A percentile compares a stretch with the other conserved stretches of the same genome.
Conservation (phyloP, 2,113 vertebrate genomes). For the Nerophis lumbriciformis region DNA sequence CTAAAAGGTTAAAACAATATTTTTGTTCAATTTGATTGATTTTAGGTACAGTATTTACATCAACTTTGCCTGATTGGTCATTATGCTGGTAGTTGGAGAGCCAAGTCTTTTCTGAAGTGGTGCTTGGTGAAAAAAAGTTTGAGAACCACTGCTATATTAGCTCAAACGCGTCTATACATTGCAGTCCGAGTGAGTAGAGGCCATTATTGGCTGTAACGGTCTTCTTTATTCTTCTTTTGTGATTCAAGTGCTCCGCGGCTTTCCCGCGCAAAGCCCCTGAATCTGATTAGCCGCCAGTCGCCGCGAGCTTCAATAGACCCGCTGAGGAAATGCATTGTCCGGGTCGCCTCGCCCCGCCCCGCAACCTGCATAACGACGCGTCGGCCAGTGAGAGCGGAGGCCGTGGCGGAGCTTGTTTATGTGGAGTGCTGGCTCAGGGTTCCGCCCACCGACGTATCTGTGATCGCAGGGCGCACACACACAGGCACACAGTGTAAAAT, state of each 20-base stretch:
- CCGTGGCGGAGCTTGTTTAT: slow-evolving; percentile 43
- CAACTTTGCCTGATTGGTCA: no score
- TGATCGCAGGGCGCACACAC: slow-evolving; percentile 73
- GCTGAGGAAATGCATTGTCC: slow-evolving; percentile 68
- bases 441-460: slow-evolving; percentile 76
- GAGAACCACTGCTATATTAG: no score
- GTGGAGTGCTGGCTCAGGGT: slow-evolving; percentile 82
- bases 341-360: slow-evolving; percentile 66
- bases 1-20: no score
- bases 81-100: no score
- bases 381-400: slow-evolving; percentile 57
- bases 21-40: no score
- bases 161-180: no score
- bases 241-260: slow-evolving; percentile 45
- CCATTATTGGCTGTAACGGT: slow-evolving; percentile 7
- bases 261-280: slow-evolving; percentile 70
- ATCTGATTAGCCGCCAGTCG: slow-evolving; percentile 59
- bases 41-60: no score
- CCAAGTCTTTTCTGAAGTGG: no score
- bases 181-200: no score
- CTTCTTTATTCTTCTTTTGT: slow-evolving; percentile 12
- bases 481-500: slow-evolving; percentile 88
- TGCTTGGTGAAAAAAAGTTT: no score
- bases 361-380: slow-evolving; percentile 69
- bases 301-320: slow-evolving; percentile 47